A percentile compares a stretch with the other conserved stretches of the same genome.
phyloP scores from a whole-genome alignment of 1,140 invertebrate species.

The Zaprionus ornatus region DNA sequence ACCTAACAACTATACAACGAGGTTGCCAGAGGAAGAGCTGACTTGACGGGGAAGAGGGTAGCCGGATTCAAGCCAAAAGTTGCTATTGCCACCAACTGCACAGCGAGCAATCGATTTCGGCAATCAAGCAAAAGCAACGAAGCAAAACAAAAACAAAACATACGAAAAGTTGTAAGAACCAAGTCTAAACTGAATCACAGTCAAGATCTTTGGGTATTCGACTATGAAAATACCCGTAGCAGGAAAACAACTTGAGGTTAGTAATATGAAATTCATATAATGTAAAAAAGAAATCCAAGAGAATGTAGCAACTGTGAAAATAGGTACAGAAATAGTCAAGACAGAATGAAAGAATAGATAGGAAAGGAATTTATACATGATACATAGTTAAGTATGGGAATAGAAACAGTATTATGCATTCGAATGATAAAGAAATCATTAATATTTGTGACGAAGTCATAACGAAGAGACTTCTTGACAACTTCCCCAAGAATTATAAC shows the following conservation, averaged over 20 bases:
- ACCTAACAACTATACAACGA: background rate
- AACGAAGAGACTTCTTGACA: too few relatives aligned
- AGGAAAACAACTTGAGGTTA: background rate
- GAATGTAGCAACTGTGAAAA: background rate
- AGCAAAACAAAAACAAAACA: conserved; percentile 9
- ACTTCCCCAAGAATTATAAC: too few relatives aligned
- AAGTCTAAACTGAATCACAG: conserved; percentile 13
- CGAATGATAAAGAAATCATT: too few relatives aligned
- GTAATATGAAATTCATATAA: background rate
- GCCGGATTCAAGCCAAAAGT: background rate
- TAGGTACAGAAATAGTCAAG: background rate
- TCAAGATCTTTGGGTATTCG: background rate
- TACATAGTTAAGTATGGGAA: background rate
- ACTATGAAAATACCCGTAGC: conserved; percentile 12
- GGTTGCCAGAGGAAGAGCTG: background rate
- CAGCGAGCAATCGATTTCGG: conserved; percentile 46
- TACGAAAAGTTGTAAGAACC: conserved; percentile 5
- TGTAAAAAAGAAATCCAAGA: background rate
- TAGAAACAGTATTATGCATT: background rate
- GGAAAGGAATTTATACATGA: background rate
- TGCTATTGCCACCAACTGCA: conserved; percentile 7
- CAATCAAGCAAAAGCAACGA: conserved; percentile 39
- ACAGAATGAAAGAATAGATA: background rate
- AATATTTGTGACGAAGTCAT: too few relatives aligned
- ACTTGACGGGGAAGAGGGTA: too few relatives aligned